phyloP scores from a whole-genome alignment of 1,140 invertebrate species.

The Zaprionus gabonicus region DNA sequence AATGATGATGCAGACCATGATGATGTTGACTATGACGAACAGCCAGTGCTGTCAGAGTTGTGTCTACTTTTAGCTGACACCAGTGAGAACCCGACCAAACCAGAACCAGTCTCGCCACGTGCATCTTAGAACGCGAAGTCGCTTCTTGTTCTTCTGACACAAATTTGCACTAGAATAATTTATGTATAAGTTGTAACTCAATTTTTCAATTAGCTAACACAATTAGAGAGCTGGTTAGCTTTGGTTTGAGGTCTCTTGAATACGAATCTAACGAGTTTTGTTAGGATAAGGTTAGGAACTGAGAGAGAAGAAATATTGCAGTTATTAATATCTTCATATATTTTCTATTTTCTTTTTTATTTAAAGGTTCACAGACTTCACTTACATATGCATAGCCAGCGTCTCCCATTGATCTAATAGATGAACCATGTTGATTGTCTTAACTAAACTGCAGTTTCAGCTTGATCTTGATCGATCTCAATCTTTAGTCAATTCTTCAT shows the following conservation, averaged over 20 bases:
- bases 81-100: constrained; percentile 23
- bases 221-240: not conserved
- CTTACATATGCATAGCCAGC: constrained; percentile 67
- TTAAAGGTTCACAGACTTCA: not conserved
- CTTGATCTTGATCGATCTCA: not conserved
- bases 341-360: too few relatives aligned
- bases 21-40: not conserved
- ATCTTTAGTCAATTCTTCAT: not conserved
- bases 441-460: not conserved
- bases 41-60: not conserved
- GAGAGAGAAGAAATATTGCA: too few relatives aligned
- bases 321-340: too few relatives aligned
- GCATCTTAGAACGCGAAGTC: too few relatives aligned
- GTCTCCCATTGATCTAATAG: constrained; percentile 70
- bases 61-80: constrained; percentile 6
- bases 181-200: constrained; percentile 4
- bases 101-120: not conserved
- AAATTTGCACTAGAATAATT: constrained; percentile 6
- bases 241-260: not conserved
- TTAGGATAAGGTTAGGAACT: not conserved
- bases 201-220: constrained; percentile 4
- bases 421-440: constrained; percentile 40
- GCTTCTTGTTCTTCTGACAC: constrained; percentile 2
- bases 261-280: not conserved
- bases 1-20: not conserved